Percentiles rank a stretch among this genome's conserved stretches.
Evolutionary conservation across 2,113 vertebrate genomes (phyloP).

Genomic region (Percina caprodes): DNA sequence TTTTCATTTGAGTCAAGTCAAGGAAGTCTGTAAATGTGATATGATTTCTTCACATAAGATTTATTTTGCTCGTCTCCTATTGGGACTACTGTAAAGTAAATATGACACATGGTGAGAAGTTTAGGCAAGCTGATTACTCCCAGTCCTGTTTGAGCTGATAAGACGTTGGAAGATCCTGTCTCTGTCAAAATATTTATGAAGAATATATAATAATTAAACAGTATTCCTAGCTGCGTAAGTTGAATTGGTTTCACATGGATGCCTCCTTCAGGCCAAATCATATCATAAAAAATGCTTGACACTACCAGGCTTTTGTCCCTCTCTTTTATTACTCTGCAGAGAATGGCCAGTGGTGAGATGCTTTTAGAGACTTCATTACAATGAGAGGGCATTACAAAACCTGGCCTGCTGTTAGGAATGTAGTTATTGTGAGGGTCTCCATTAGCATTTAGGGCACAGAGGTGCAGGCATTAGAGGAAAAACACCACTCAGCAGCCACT

Average conservation of each 20-base stretch:
- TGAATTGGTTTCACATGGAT: constrained; percentile 18
- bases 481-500: constrained; percentile 60
- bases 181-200: constrained; percentile 15
- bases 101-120: constrained; percentile 29
- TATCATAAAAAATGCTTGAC: constrained; percentile 49
- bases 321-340: constrained; percentile 46
- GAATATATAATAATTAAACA: constrained; percentile 1
- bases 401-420: constrained; percentile 47
- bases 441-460: constrained; percentile 57
- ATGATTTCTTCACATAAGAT: constrained; percentile 53
- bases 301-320: constrained; percentile 1
- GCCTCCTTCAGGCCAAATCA: constrained; percentile 34
- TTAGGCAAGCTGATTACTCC: constrained; percentile 33
- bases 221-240: not conserved
- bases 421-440: constrained; percentile 54
- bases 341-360: constrained; percentile 44
- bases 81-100: constrained; percentile 52
- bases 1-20: constrained; percentile 50
- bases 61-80: constrained; percentile 49
- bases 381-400: constrained; percentile 55
- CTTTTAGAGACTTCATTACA: constrained; percentile 70
- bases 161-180: constrained; percentile 4
- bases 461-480: constrained; percentile 53
- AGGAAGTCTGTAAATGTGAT: constrained; percentile 49
- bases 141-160: constrained; percentile 41